Conservation (phyloP, 2,797 vertebrate species). For the Adrianichthys oophorus region DNA sequence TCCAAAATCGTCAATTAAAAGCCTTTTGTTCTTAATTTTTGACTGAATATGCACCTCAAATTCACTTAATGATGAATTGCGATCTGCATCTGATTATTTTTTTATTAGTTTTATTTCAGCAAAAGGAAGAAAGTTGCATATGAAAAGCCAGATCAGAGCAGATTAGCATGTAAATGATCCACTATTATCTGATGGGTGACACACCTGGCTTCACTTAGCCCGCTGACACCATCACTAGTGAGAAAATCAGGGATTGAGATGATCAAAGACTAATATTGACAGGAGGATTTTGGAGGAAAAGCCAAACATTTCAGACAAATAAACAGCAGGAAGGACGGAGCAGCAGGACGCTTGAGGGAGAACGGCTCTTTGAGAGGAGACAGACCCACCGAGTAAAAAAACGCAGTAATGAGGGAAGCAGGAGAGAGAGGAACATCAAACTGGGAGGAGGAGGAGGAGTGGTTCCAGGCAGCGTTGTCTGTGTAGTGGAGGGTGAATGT, state of each 20-base stretch:
- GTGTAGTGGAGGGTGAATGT: conserved; percentile 49
- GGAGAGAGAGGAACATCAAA: conserved; percentile 25
- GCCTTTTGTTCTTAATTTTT: no score
- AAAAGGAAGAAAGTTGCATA: no score
- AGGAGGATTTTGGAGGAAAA: conserved; percentile 24
- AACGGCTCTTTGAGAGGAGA: conserved; percentile 33
- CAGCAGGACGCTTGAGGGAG: conserved; percentile 32
- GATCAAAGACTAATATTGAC: conserved; percentile 55
- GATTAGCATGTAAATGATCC: neutral
- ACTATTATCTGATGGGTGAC: conserved; percentile 5
- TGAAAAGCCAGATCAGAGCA: no score
- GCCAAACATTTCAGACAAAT: conserved; percentile 28
- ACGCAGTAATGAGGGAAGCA: conserved; percentile 36
- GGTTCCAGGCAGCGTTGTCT: conserved; percentile 17
- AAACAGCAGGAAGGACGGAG: conserved; percentile 41
- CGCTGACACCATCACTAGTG: conserved; percentile 14
- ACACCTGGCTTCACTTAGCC: conserved; percentile 10
- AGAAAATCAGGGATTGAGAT: conserved; percentile 38
- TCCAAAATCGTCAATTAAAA: no score
- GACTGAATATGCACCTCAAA: no score
- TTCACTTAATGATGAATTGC: no score
- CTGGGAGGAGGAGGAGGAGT: conserved; percentile 8
- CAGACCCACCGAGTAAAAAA: conserved; percentile 17
- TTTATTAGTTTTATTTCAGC: no score
- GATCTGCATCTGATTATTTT: no score